phyloP scores from a whole-genome alignment of 2,888 invertebrate genomes.

The Phaedon cochleariae region DNA sequence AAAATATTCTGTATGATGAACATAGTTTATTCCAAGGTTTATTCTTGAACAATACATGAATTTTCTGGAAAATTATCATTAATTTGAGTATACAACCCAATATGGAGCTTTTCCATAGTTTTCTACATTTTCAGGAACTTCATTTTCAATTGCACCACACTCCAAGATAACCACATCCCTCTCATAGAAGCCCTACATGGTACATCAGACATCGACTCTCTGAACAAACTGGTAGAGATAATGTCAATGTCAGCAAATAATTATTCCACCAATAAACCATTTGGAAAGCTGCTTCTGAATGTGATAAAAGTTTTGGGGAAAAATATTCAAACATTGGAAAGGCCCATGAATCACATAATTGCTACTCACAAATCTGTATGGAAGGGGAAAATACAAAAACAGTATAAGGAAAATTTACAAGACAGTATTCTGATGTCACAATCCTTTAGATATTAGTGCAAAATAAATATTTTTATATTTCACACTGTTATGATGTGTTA shows the following conservation, averaged over 20 bases:
- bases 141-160: constrained; percentile 28
- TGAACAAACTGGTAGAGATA: constrained; percentile 40
- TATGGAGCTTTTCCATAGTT: no score
- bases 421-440: constrained; percentile 41
- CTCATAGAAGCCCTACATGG: constrained; percentile 38
- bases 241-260: constrained; percentile 38
- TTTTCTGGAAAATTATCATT: no score
- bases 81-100: no score
- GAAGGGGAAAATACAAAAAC: constrained; percentile 45
- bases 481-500: no score
- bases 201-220: constrained; percentile 31
- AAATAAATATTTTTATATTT: no score
- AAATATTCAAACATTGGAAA: constrained; percentile 36
- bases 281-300: constrained; percentile 45
- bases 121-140: constrained; percentile 43
- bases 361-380: constrained; percentile 45
- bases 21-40: no score
- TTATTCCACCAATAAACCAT: constrained; percentile 39
- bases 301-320: constrained; percentile 38
- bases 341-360: constrained; percentile 46
- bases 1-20: no score
- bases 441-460: constrained; percentile 37
- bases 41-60: no score
- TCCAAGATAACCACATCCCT: constrained; percentile 39
- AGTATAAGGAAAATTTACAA: constrained; percentile 35